Conservation (phyloP, 2,113 vertebrate species). For the Pseudois nayaur region DNA sequence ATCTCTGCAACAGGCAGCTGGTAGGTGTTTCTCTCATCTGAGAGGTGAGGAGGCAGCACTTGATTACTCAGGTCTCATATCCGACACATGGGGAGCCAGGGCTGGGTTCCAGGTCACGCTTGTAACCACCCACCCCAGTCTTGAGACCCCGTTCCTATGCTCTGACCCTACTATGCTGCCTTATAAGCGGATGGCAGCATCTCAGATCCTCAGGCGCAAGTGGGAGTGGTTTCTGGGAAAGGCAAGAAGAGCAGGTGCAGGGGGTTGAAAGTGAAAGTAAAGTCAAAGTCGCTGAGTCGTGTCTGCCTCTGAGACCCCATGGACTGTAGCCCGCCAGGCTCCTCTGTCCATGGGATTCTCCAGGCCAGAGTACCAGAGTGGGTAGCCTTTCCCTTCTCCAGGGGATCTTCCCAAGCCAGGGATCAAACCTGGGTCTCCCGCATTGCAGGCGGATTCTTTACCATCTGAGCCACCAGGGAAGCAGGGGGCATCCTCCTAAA, state of each 20-base stretch:
- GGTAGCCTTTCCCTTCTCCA: neutral
- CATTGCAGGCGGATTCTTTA: neutral
- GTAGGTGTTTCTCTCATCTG: neutral
- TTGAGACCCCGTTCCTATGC: neutral
- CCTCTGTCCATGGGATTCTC: neutral
- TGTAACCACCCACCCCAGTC: neutral
- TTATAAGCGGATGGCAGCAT: neutral
- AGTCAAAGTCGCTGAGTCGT: too few relatives aligned
- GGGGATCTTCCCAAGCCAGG: neutral
- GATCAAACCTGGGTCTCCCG: neutral
- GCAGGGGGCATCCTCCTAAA: neutral
- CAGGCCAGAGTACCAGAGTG: neutral
- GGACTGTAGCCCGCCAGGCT: neutral
- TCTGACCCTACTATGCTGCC: neutral
- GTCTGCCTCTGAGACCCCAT: rapidly evolving
- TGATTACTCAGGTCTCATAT: neutral
- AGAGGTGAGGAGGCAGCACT: neutral
- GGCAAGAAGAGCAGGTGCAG: neutral
- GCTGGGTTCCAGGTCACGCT: neutral
- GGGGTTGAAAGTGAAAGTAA: too few relatives aligned
- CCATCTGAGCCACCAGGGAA: neutral
- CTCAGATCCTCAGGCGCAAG: neutral
- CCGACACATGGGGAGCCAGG: neutral
- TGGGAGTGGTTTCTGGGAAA: neutral
- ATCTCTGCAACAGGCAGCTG: neutral